Base-by-base conservation (phyloP, 1,140 invertebrate genomes). In the Pachypsylla venusta region DNA sequence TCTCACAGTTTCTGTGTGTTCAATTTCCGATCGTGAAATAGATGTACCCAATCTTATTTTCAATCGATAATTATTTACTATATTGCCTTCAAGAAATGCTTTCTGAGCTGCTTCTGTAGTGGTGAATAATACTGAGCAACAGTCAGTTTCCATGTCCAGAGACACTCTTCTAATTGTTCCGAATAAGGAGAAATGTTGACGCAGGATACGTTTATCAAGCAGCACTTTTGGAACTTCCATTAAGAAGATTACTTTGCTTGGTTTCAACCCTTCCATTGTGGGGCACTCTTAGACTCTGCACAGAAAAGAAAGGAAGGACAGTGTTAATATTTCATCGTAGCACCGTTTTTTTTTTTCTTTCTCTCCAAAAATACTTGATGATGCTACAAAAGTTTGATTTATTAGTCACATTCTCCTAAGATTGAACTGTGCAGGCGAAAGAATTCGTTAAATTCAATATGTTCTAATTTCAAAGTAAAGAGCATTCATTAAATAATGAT, bases 211-310 rank as follows among this genome's bases (percentile, higher is more conserved):
- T 19, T 22, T 48, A 19, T 48, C 42, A n/a, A 48, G n/a, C 22
- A 48, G 5, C n/a, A 7, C 22, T 19, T 48, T 22, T 5, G 42
- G 42, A n/a, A 48, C 42, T 19, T 48, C 42, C 22, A 22, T 48
- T 19, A 48, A 19, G 42, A 48, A 48, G 42, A 48, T 48, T 22
- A 48, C 42, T 48, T 48, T 48, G 42, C 42, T 48, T n/a, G 42
- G 42, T n/a, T 48, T 48, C 42, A 4, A 19, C 22, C n/a, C 42
- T n/a, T 48, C 42, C 16, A 19, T 48, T 22, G n/a, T n/a, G n/a
- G n/a, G n/a, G n/a, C n/a, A n/a, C n/a, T n/a, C n/a, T n/a, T 48
- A n/a, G n/a, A 48, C 22, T 48, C 42, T 48, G 42, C 42, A 48
- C 42, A 48, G 42, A 48, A 48, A 48, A 48, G 7, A 48, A 48